Evolutionary conservation across 2,113 vertebrate genomes (phyloP).

Genomic region (Lonchura striata): DNA sequence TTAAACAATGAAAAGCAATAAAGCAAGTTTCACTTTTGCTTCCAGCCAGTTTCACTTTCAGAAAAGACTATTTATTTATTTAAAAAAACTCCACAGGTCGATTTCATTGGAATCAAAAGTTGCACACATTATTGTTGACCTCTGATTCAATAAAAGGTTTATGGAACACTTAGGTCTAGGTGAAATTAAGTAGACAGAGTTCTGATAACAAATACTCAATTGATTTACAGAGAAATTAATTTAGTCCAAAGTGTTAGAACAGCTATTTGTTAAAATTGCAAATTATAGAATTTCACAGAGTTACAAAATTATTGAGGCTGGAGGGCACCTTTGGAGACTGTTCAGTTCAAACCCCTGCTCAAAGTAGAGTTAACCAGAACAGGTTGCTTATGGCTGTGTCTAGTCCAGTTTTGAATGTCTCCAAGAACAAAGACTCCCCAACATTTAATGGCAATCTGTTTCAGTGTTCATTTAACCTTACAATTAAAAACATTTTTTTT

Average conservation of each 20-base stretch:
- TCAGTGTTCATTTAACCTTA: not conserved
- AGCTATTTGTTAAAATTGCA: slow-evolving; percentile 3
- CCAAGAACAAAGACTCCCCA: not conserved
- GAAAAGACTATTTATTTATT: slow-evolving; percentile 16
- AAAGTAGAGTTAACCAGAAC: not conserved
- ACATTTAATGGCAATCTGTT: not conserved
- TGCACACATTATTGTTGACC: not conserved
- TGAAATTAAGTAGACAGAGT: slow-evolving; percentile 32
- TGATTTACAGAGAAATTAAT: slow-evolving; percentile 40
- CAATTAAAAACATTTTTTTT: accelerated
- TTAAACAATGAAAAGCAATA: slow-evolving; percentile 22
- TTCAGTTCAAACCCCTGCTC: not conserved
- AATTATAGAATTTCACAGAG: not conserved
- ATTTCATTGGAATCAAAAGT: slow-evolving; percentile 29
- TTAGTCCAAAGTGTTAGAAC: not conserved
- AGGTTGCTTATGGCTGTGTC: not conserved
- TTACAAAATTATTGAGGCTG: not conserved
- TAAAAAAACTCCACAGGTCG: not conserved
- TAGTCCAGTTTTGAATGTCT: not conserved
- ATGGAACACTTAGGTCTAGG: not conserved
- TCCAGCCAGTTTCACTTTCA: slow-evolving; percentile 21
- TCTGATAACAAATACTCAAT: slow-evolving; percentile 13
- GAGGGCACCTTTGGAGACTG: not conserved
- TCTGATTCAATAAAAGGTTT: slow-evolving; percentile 42
- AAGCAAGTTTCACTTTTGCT: slow-evolving; percentile 29